These are phyloP conservation scores for Cotesia vestalis DNA, from an alignment of 1,140 invertebrate genomes.

Conservation along the genomic window DNA sequence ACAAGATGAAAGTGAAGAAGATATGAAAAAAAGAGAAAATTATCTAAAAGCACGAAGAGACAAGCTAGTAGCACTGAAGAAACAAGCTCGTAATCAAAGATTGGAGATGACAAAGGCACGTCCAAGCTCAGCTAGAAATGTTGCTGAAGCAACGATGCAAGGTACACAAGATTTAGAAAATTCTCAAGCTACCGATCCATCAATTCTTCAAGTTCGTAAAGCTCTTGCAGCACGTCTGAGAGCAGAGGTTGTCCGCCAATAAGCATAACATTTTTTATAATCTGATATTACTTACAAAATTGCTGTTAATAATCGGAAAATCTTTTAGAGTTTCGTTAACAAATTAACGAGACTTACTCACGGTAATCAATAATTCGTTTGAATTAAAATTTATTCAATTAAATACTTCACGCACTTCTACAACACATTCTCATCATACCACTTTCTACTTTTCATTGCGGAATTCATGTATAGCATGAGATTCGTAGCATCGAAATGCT, in stretches of 20 bases:
- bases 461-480: conserved; percentile 40
- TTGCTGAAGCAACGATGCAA: conserved; percentile 59
- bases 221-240: conserved; percentile 85
- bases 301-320: background rate
- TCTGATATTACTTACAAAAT: background rate
- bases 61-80: conserved; percentile 88
- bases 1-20: conserved; percentile 66
- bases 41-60: conserved; percentile 88
- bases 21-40: conserved; percentile 81
- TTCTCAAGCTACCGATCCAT: conserved; percentile 61
- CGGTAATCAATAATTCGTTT: conserved; percentile 44
- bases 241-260: conserved; percentile 75
- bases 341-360: background rate
- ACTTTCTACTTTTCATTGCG: conserved; percentile 46
- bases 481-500: conserved; percentile 51
- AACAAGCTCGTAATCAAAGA: conserved; percentile 82
- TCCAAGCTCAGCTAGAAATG: conserved; percentile 58
- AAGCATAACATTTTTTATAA: background rate
- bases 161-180: conserved; percentile 52
- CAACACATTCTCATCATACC: conserved; percentile 56
- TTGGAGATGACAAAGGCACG: conserved; percentile 67
- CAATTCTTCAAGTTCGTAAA: conserved; percentile 78
- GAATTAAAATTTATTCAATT: conserved; percentile 64
- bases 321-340: background rate
- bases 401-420: conserved; percentile 64